A percentile compares a stretch with the other conserved stretches of the same genome.
Conservation (phyloP, 1,140 invertebrate genomes). For the Nilaparvata lugens region DNA sequence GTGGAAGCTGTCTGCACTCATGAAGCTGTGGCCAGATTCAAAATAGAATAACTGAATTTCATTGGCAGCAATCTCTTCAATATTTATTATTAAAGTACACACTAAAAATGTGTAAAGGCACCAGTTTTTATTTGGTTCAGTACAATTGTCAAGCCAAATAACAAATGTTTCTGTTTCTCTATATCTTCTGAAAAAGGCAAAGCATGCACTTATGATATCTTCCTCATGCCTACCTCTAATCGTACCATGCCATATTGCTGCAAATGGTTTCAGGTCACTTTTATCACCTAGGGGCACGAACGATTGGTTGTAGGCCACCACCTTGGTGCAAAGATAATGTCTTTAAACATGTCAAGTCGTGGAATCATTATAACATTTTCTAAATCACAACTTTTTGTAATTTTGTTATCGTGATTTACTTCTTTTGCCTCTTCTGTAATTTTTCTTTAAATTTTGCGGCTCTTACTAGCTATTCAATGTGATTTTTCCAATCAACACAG, state of each 20-base stretch:
- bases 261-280: slow-evolving; percentile 8
- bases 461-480: no score
- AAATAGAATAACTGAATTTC: slow-evolving; percentile 22
- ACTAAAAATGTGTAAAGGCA: slow-evolving; percentile 14
- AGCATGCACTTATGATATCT: slow-evolving; percentile 21
- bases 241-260: slow-evolving; percentile 10
- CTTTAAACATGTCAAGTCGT: slow-evolving; percentile 19
- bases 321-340: slow-evolving; percentile 14
- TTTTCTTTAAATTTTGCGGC: no score
- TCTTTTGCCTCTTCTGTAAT: no score
- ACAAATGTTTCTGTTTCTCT: slow-evolving; percentile 12
- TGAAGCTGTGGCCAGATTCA: slow-evolving; percentile 29
- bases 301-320: slow-evolving; percentile 4
- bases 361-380: slow-evolving; percentile 18
- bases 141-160: slow-evolving; percentile 27
- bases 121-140: slow-evolving; percentile 23
- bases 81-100: slow-evolving; percentile 17
- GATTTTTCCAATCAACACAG: no score
- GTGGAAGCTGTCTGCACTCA: slow-evolving; percentile 31
- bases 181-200: slow-evolving; percentile 8
- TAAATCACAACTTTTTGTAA: not conserved
- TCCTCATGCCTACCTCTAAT: slow-evolving; percentile 26
- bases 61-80: slow-evolving; percentile 23
- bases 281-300: slow-evolving; percentile 13
- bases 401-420: no score